These are phyloP conservation scores for Fundulus diaphanus DNA, from an alignment of 2,797 vertebrate genomes.

Conservation along the genomic window DNA sequence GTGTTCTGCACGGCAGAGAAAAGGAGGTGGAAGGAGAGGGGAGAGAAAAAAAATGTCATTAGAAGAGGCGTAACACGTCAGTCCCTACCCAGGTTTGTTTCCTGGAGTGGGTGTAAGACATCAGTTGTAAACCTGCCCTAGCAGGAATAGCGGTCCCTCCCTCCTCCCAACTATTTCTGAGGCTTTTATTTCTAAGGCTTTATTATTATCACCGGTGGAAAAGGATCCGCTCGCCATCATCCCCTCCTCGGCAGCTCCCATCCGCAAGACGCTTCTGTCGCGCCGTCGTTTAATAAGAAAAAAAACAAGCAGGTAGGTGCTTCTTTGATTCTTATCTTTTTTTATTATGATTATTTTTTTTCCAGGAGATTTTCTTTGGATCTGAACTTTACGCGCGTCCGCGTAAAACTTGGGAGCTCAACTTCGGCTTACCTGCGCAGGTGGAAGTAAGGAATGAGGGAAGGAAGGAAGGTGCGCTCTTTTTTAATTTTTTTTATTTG, in stretches of 20 bases:
- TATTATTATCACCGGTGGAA: constrained; percentile 83
- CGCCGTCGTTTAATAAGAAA: constrained; percentile 3
- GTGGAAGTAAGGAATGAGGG: constrained; percentile 40
- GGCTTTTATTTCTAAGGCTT: constrained; percentile 91
- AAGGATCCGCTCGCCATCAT: constrained; percentile 82
- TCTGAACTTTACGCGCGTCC: constrained; percentile 51
- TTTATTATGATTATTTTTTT: constrained; percentile 4
- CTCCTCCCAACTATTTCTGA: constrained; percentile 90
- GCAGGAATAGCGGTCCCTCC: constrained; percentile 98
- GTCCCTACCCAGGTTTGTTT: constrained; percentile 99
- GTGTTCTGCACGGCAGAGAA: constrained; percentile 89
- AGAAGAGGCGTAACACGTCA: constrained; percentile 99
- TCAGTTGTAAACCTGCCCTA: constrained; percentile 98
- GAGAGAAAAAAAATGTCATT: constrained; percentile 96
- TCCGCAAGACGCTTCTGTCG: constrained; percentile 25
- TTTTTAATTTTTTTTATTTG: not conserved
- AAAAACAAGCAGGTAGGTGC: constrained; percentile 63
- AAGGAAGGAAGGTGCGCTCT: constrained; percentile 39
- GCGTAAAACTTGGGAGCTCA: constrained; percentile 58
- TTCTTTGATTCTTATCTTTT: constrained; percentile 23
- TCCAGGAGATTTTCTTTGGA: constrained; percentile 32
- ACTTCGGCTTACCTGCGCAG: constrained; percentile 73
- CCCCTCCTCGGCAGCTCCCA: constrained; percentile 82
- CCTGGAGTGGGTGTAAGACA: constrained; percentile 99
- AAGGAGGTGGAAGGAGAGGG: constrained; percentile 88